Percentiles rank a stretch among this genome's conserved stretches.
Evolutionary conservation across 2,888 invertebrate species (phyloP).

Genomic region (Schrankia costaestrigalis): DNA sequence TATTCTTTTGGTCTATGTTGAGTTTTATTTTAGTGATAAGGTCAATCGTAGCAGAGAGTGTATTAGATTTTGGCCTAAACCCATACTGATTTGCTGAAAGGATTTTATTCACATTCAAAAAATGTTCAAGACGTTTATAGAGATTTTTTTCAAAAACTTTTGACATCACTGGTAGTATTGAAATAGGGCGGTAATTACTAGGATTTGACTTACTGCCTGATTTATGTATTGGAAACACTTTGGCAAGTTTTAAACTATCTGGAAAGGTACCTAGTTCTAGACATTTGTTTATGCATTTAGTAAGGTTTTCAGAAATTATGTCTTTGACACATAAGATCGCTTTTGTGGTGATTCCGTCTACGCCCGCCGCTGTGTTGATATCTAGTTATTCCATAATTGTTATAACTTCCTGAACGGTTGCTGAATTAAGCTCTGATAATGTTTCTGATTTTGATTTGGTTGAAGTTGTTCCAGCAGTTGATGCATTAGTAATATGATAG

Average conservation of each 20-base stretch:
- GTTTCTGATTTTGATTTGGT: too few relatives aligned
- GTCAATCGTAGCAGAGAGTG: neutral
- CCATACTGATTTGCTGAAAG: neutral
- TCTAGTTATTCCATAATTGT: neutral
- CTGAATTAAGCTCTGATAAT: too few relatives aligned
- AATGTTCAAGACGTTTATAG: neutral
- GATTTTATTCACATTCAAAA: neutral
- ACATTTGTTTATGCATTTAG: constrained; percentile 1
- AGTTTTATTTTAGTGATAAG: neutral
- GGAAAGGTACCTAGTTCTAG: constrained; percentile 2
- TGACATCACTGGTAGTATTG: constrained; percentile 5
- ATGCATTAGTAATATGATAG: neutral
- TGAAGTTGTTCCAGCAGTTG: too few relatives aligned
- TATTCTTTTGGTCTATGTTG: neutral
- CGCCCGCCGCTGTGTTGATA: neutral
- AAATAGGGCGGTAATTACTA: constrained; percentile 4
- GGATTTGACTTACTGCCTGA: constrained; percentile 4
- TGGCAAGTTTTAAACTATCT: constrained; percentile 3
- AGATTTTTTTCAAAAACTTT: constrained; percentile 6
- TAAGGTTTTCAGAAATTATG: neutral
- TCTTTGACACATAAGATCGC: neutral
- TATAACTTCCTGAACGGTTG: too few relatives aligned
- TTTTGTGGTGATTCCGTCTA: neutral
- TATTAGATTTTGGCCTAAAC: neutral
- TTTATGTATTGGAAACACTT: neutral